Evolutionary conservation across 2,888 invertebrate species (phyloP), one percentile per base, ranked within the genome.

Genomic region (Autographa pulchrina): DNA sequence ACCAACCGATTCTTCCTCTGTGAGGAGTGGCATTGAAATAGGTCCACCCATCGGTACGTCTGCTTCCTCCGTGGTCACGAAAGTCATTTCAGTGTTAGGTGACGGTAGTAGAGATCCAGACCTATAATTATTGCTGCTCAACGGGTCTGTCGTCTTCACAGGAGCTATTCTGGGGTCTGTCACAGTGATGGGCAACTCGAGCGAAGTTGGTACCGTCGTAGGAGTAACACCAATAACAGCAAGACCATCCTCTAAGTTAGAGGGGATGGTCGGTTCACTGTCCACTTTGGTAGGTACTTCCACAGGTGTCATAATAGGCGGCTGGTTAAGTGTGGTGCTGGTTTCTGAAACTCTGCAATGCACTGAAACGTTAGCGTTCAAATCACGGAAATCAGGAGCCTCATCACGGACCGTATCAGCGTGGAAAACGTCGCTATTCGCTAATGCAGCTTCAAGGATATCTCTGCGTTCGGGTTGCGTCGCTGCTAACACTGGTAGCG

Each of bases 261-360:
- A 82, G n/a, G 92, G 88, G 65, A 92, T 81, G 2, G 91, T 76
- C 25, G 92, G 92, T 79, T 91, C 93, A 25, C 84, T 83, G 70
- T 90, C 91, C n/a, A 80, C 91, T 75, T 93, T 97, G 52, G 96
- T 96, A 7, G 98, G 98, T 32, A 97, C 96, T 90, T 98, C 98
- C 35, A 97, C 92, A 0, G 98, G 97, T 1, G 98, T 97, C 98
- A 98, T 98, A 66, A 98, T 98, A 0, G 98, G 97, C 90, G 98
- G 97, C 90, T 97, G 98, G 87, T 98, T 96, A 18, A 98, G 94
- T 14, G 97, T 96, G 6, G 97, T 96, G 81, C 97, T 98, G 0
- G 98, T 98, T 90, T 98, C 98, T 5, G 97, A 96, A 0, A 98
- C 97, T 77, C 97, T 96, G 70, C 97, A 91, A 91, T 96, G 92